Percentiles rank a stretch among this genome's conserved stretches.
Conservation (phyloP, 2,888 invertebrate species). For the Alsophila aescularia region DNA sequence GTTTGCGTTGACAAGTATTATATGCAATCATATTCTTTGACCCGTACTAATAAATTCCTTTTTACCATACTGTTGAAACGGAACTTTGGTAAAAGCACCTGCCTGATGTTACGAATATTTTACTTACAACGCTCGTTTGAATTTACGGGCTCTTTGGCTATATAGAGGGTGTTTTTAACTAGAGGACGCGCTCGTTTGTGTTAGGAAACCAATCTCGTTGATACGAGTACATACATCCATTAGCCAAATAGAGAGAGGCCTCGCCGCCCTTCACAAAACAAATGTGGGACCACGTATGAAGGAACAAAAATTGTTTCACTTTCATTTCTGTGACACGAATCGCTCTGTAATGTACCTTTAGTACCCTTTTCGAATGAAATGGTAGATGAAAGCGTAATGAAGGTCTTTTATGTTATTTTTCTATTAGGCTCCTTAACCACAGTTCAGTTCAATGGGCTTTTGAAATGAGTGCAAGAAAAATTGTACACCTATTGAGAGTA, state of each 20-base stretch:
- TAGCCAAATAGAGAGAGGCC: conserved; percentile 65
- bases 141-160: conserved; percentile 41
- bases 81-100: conserved; percentile 42
- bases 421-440: conserved; percentile 24
- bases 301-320: conserved; percentile 55
- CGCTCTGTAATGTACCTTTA: conserved; percentile 38
- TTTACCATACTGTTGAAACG: conserved; percentile 37
- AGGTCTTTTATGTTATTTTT: conserved; percentile 40
- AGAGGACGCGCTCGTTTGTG: conserved; percentile 55
- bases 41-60: conserved; percentile 22
- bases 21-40: neutral
- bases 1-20: too few relatives aligned
- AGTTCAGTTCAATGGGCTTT: conserved; percentile 6
- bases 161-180: conserved; percentile 54
- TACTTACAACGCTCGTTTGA: conserved; percentile 49
- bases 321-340: conserved; percentile 47
- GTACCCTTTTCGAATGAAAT: conserved; percentile 43
- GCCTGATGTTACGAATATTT: conserved; percentile 45
- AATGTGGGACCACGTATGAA: conserved; percentile 50
- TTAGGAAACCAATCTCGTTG: conserved; percentile 67
- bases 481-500: conserved; percentile 1
- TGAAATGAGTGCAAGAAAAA: conserved; percentile 9
- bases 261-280: conserved; percentile 56
- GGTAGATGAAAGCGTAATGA: conserved; percentile 44
- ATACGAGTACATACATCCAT: conserved; percentile 58